Conservation (phyloP, 2,113 vertebrate genomes). For the Rhombomys opimus region DNA sequence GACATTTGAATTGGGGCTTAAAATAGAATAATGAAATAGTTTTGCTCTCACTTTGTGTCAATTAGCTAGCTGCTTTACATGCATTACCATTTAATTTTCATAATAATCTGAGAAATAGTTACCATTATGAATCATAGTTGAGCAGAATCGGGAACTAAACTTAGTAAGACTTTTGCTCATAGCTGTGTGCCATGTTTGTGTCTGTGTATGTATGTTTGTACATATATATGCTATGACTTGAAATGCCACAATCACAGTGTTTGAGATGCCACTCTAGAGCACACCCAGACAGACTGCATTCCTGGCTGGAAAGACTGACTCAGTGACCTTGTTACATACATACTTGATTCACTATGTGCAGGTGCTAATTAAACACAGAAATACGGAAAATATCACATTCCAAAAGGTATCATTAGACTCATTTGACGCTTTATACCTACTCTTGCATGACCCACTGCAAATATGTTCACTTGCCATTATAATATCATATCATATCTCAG, state of each 20-base stretch:
- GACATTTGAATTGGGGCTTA: slow-evolving; percentile 26
- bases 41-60: not conserved
- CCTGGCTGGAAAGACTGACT: not conserved
- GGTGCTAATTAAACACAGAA: not conserved
- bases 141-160: not conserved
- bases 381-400: no score
- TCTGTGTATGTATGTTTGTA: not conserved
- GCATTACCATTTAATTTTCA: slow-evolving; percentile 43
- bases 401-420: not conserved
- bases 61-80: not conserved
- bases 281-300: not conserved
- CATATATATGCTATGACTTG: not conserved
- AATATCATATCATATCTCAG: not conserved
- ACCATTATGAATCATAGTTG: not conserved
- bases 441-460: no score
- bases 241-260: not conserved
- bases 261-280: not conserved
- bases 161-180: slow-evolving; percentile 2
- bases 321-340: not conserved
- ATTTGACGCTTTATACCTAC: not conserved
- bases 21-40: slow-evolving; percentile 26
- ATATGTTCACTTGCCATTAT: not conserved
- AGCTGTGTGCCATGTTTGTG: not conserved
- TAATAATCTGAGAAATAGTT: slow-evolving; percentile 30
- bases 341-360: not conserved